phyloP scores from a whole-genome alignment of 2,797 vertebrate species.

The Sebastes diploproa region DNA sequence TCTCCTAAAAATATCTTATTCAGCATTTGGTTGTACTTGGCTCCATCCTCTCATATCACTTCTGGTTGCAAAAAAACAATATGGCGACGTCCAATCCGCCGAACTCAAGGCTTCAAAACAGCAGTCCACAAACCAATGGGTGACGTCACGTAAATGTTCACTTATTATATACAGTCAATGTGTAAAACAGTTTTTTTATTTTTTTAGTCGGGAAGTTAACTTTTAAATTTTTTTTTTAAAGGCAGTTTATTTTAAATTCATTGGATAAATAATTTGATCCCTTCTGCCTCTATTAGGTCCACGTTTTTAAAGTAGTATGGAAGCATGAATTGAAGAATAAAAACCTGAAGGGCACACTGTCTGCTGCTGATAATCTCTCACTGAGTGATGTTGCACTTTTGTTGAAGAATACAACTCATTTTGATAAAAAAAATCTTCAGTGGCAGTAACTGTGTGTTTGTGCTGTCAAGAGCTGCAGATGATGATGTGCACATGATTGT shows the following conservation, averaged over 20 bases:
- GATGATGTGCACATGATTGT: not conserved
- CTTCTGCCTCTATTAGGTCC: not conserved
- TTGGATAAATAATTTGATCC: not conserved
- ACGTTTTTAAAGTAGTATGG: not conserved
- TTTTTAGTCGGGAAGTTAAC: not conserved
- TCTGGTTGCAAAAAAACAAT: no score
- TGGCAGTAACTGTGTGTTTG: not conserved
- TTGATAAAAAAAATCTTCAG: not conserved
- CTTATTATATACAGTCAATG: no score
- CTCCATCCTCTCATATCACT: no score
- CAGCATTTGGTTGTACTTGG: no score
- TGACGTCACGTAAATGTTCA: no score
- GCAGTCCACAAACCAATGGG: no score
- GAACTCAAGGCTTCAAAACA: no score
- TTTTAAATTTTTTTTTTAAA: not conserved
- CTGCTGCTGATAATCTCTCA: not conserved
- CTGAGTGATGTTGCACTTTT: not conserved
- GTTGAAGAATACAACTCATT: not conserved
- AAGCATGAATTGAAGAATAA: not conserved
- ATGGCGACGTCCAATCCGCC: no score
- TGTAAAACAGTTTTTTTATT: not conserved
- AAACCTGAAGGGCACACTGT: not conserved
- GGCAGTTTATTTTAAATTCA: not conserved
- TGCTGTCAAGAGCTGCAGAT: not conserved
- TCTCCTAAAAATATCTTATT: no score